Base-by-base conservation (phyloP, 2,888 invertebrate genomes). In the Eupithecia exiguata region DNA sequence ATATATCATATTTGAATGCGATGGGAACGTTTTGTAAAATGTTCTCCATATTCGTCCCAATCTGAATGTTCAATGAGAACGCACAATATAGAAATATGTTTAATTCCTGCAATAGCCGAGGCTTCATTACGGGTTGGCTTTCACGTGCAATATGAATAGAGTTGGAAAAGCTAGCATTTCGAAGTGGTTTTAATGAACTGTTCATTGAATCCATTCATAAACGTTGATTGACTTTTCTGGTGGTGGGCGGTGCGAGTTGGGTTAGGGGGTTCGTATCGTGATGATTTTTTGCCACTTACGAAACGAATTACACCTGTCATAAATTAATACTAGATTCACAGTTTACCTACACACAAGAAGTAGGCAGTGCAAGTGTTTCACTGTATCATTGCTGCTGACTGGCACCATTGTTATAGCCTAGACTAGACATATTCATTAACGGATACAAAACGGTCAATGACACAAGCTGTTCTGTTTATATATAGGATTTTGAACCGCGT, bases 401-500 rank as follows among this genome's bases (percentile, higher is more conserved):
- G 62, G 35, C 35, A 35, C 62, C 18, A 62, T 35, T 18, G 18
- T 35, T 62, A 35, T 35, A 18, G 25, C 1, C 61, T 61, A 30
- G 62, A 62, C 62, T 35, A 62, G 62, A 62, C 62, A 62, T 62
- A 62, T 62, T 62, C 62, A 62, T 35, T 9, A 35, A 62, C 62
- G 62, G 9, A 62, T 35, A 62, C 35, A 30, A 62, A 82, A 79
- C 74, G 87, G 87, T 85, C 86, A 79, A 84, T 86, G 87, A 87
- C 88, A 86, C 72, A 65, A 74, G 65, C 43, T 63, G 67, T 74
- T 71, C 70, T 49, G 70, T 68, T 61, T 84, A 80, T 81, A 82
- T 83, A 79, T 80, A 79, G 75, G 78, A 82, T 79, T 82, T 86
- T 86, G 86, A 86, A 86, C 74, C 25, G 75, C 79, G 77, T 82